Percentiles rank a stretch among this genome's conserved stretches.
These are phyloP conservation scores for Apogon talboti DNA, from an alignment of 2,797 vertebrate species.

Conservation along the genomic window DNA sequence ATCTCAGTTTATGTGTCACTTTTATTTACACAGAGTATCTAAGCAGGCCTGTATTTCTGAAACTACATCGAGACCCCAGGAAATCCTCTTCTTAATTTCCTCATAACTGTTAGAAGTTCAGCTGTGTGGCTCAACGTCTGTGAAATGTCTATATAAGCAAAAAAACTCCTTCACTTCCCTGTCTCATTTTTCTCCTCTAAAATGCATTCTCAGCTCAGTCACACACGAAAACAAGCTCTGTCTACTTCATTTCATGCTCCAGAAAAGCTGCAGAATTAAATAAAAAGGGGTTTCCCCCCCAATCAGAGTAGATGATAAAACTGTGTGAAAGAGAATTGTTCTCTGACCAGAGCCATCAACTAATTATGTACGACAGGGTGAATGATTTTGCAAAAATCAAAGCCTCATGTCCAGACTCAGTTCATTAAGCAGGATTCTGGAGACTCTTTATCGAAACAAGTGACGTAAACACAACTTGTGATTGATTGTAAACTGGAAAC, in stretches of 20 bases:
- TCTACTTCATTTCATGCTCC: constrained; percentile 40
- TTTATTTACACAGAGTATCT: no score
- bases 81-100: constrained; percentile 11
- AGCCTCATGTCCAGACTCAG: constrained; percentile 21
- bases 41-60: no score
- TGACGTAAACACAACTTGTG: constrained; percentile 41
- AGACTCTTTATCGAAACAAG: constrained; percentile 23
- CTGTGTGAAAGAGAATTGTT: constrained; percentile 8
- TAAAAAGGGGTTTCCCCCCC: background rate
- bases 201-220: constrained; percentile 39
- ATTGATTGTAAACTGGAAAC: constrained; percentile 9
- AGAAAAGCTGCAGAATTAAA: constrained; percentile 27
- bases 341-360: background rate
- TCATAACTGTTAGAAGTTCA: constrained; percentile 1
- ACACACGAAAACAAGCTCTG: constrained; percentile 21
- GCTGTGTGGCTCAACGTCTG: background rate
- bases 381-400: constrained; percentile 9
- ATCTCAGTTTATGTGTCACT: no score
- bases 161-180: constrained; percentile 27
- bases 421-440: constrained; percentile 39
- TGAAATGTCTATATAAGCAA: constrained; percentile 30
- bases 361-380: background rate
- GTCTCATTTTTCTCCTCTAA: constrained; percentile 6
- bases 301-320: constrained; percentile 28
- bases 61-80: no score